Conservation (phyloP, 2,888 invertebrate species). For the Nineta flava region DNA sequence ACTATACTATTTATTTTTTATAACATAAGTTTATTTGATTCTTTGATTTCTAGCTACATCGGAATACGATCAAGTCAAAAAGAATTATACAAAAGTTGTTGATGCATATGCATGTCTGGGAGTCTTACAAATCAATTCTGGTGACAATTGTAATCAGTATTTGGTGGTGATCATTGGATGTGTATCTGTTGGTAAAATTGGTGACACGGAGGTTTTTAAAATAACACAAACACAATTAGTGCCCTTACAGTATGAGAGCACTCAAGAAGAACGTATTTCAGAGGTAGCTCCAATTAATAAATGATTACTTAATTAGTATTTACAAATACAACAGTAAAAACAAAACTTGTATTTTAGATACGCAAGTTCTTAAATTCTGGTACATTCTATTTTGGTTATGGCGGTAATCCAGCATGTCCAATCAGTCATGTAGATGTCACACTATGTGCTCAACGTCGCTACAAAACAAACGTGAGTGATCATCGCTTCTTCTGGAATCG, state of each 20-base stretch:
- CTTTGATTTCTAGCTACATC: no score
- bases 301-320: no score
- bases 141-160: conserved; percentile 70
- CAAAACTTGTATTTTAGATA: conserved; percentile 19
- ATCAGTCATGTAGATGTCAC: conserved; percentile 71
- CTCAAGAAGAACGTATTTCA: conserved; percentile 39
- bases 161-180: conserved; percentile 91
- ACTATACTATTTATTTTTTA: not conserved
- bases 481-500: conserved; percentile 99
- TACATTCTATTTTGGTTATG: conserved; percentile 93
- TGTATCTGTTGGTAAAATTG: conserved; percentile 90
- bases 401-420: conserved; percentile 21
- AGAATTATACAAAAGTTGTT: conserved; percentile 75
- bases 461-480: conserved; percentile 67
- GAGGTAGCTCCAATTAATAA: conserved; percentile 32
- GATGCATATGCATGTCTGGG: conserved; percentile 96
- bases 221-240: conserved; percentile 86
- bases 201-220: conserved; percentile 86
- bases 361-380: conserved; percentile 93
- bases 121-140: conserved; percentile 74
- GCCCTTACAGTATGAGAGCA: conserved; percentile 59
- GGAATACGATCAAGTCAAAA: conserved; percentile 80
- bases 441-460: conserved; percentile 79
- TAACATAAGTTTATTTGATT: no score
- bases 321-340: not conserved